These are phyloP conservation scores for Scaptomyza reducta DNA, from an alignment of 2,888 invertebrate species.

Conservation along the genomic window DNA sequence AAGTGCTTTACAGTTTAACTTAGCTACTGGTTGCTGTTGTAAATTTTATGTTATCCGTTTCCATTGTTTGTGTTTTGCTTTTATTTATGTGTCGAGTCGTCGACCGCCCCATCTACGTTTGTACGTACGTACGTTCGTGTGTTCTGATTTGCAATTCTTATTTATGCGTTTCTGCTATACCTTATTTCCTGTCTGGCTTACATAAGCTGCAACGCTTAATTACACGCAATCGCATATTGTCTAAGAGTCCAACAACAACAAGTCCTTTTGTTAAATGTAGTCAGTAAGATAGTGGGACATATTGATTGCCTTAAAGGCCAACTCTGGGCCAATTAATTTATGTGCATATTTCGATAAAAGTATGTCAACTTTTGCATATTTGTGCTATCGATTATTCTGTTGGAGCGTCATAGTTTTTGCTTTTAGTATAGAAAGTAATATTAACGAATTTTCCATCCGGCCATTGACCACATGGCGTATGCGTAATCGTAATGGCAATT, in stretches of 20 bases:
- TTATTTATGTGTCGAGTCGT: constrained; percentile 65
- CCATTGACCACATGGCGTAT: constrained; percentile 66
- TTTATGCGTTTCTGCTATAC: constrained; percentile 76
- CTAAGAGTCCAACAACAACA: constrained; percentile 1
- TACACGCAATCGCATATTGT: constrained; percentile 58
- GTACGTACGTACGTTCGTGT: too few relatives aligned
- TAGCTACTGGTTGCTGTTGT: constrained; percentile 69
- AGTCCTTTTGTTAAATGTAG: background rate
- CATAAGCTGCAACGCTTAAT: constrained; percentile 77
- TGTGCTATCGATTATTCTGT: constrained; percentile 7
- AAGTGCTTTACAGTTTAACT: constrained; percentile 55
- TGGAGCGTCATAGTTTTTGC: background rate
- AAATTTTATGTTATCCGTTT: constrained; percentile 78
- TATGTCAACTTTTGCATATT: constrained; percentile 17
- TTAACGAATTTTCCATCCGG: constrained; percentile 33
- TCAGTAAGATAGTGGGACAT: constrained; percentile 11
- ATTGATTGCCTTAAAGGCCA: constrained; percentile 17
- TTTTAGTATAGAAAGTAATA: constrained; percentile 24
- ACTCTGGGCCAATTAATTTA: background rate
- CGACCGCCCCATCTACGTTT: constrained; percentile 3
- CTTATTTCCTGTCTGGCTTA: constrained; percentile 78
- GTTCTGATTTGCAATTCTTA: constrained; percentile 60
- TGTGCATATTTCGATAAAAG: constrained; percentile 25
- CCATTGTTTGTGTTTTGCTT: constrained; percentile 70
- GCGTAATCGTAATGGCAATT: constrained; percentile 71